These are phyloP conservation scores for Columba janthina DNA, from an alignment of 2,113 vertebrate species.

Conservation along the genomic window DNA sequence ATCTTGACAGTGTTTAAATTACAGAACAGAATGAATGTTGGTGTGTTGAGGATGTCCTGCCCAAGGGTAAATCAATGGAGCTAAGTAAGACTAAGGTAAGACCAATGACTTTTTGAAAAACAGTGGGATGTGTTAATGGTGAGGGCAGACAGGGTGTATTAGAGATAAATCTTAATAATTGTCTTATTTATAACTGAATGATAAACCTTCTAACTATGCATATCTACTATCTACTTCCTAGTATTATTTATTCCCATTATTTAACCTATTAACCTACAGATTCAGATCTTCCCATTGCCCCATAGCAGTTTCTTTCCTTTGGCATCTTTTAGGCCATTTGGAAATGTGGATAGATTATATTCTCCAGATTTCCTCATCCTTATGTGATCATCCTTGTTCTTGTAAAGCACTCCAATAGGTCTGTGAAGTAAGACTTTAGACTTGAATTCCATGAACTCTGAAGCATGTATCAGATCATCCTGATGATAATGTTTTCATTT, in stretches of 20 bases:
- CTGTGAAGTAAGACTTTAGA: background rate
- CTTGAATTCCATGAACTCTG: background rate
- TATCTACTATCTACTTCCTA: background rate
- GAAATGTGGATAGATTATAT: background rate
- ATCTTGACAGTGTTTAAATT: background rate
- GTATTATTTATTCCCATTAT: background rate
- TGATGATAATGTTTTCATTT: background rate
- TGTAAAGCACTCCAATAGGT: background rate
- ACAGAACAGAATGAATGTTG: background rate
- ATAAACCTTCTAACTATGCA: background rate
- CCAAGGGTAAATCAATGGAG: background rate
- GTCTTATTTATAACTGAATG: background rate
- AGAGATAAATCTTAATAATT: background rate
- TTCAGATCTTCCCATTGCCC: background rate
- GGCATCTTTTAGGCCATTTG: background rate
- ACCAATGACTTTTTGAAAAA: background rate
- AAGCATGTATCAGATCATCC: background rate
- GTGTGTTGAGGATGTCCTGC: background rate
- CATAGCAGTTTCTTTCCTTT: background rate
- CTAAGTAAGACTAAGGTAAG: background rate
- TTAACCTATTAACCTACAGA: background rate
- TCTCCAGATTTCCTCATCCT: background rate
- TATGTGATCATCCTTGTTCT: background rate
- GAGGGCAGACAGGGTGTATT: accelerated
- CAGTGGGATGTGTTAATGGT: background rate